phyloP scores from a whole-genome alignment of 2,113 vertebrate genomes.

The Ciconia boyciana region DNA sequence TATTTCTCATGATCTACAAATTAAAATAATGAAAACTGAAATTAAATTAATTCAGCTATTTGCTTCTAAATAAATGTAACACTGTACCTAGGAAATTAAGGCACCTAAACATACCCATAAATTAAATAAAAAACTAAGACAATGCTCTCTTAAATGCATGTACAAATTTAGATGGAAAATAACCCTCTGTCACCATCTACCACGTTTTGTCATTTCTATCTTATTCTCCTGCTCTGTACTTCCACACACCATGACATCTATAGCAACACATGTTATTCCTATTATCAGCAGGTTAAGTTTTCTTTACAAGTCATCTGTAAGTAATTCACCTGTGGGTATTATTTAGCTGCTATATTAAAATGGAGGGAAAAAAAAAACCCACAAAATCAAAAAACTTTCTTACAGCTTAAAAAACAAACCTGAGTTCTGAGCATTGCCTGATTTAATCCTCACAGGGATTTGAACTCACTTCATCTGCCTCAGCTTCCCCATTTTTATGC shows the following conservation, averaged over 20 bases:
- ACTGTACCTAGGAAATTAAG: background rate
- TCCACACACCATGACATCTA: background rate
- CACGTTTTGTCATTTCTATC: background rate
- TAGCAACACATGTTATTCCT: background rate
- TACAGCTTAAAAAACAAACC: background rate
- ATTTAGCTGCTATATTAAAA: background rate
- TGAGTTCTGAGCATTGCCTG: background rate
- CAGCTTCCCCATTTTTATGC: conserved; percentile 1
- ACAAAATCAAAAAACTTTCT: background rate
- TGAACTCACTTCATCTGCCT: background rate
- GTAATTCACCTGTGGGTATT: background rate
- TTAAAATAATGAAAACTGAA: background rate
- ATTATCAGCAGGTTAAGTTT: background rate
- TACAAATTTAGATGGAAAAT: background rate
- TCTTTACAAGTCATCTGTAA: conserved; percentile 10
- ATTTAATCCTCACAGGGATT: background rate
- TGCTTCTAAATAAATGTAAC: background rate
- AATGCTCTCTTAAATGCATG: background rate
- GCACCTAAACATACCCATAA: background rate
- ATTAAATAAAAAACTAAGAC: background rate
- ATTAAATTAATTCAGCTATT: background rate
- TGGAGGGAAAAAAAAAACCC: background rate
- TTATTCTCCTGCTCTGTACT: background rate
- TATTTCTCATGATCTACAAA: background rate
- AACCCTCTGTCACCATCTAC: background rate